Evolutionary conservation across 2,113 vertebrate species (phyloP), one percentile per base, ranked within the genome.

Genomic region (Sialia sialis): DNA sequence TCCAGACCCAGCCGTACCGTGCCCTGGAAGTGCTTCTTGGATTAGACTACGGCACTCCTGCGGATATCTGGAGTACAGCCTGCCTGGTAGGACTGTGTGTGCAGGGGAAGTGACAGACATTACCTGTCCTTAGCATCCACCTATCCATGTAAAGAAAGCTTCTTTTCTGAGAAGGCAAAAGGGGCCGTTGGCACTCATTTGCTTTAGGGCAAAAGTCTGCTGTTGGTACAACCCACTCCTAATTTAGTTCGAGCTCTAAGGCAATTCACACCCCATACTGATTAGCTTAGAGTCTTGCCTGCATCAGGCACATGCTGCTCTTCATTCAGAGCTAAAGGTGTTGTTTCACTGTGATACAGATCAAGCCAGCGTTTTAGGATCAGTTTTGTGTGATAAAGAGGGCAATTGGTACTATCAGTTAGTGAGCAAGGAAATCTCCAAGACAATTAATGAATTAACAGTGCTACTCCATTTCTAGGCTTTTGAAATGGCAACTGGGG

Each of bases 1-100:
- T 99, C 94, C 98, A 99, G 97, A 99, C 99, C 7, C 98, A 98
- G 90, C 98, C 98, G 30, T 99, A 99, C 86, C 97, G 98, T 16
- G 98, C 98, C 36, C 97, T 99, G 51, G 98, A 99, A 93, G 98
- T 98, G 74, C 98, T 99, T 38, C 97, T 99, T 30, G 98, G 98
- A 38, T 97, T 98, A 74, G 98, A 98, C 44, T 99, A 99, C 0
- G 84, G 98, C 32, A 98, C 98, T 20, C 97, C 98, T 34, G 98
- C 96, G 3, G 99, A 99, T 91, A 98, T 99, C 94, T 99, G 99
- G 99, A 99, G 99, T 58, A 96, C 95, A 0, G 98, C 98, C 38
- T 99, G 99, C 91, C 96, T 99, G 98, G 98, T 99, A 97, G 96
- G 86, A 36, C 26, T 20, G 15, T 6, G 41, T 0, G 1, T 23